phyloP scores from a whole-genome alignment of 2,888 invertebrate species.

The Dioctria rufipes region DNA sequence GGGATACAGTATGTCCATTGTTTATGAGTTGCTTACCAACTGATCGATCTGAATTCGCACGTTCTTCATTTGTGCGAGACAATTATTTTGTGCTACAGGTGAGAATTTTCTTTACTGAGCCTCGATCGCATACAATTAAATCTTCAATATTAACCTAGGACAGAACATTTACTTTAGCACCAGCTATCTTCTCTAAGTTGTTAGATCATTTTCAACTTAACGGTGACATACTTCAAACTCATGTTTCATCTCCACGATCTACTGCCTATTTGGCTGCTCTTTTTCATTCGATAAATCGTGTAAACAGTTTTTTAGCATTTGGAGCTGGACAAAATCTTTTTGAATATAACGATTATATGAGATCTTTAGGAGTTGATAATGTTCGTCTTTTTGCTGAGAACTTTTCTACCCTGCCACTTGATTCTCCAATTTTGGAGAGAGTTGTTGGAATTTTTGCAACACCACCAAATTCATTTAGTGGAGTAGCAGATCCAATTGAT shows the following conservation, averaged over 20 bases:
- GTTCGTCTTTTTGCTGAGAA: slow-evolving; percentile 72
- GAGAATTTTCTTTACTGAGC: slow-evolving; percentile 41
- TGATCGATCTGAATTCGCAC: slow-evolving; percentile 73
- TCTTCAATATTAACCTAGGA: slow-evolving; percentile 73
- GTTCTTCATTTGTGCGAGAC: slow-evolving; percentile 74
- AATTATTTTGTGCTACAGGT: slow-evolving; percentile 76
- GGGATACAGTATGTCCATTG: slow-evolving; percentile 73
- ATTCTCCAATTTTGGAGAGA: slow-evolving; percentile 74
- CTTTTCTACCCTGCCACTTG: slow-evolving; percentile 72
- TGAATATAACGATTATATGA: slow-evolving; percentile 81
- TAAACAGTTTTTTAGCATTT: slow-evolving; percentile 76
- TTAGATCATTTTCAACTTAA: slow-evolving; percentile 76
- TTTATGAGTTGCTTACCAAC: slow-evolving; percentile 74
- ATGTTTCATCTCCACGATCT: slow-evolving; percentile 84
- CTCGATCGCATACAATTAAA: background rate
- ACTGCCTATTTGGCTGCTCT: slow-evolving; percentile 84
- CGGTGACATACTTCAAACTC: slow-evolving; percentile 85
- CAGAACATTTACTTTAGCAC: slow-evolving; percentile 85
- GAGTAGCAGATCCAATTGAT: slow-evolving; percentile 85
- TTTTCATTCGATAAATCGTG: slow-evolving; percentile 75
- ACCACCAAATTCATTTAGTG: slow-evolving; percentile 87
- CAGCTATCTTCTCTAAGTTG: slow-evolving; percentile 81
- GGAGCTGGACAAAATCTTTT: slow-evolving; percentile 73
- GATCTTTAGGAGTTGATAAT: slow-evolving; percentile 78
- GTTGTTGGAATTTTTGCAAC: slow-evolving; percentile 80